Evolutionary conservation across 2,113 vertebrate genomes (phyloP).

Genomic region (Atherinomorus stipes): DNA sequence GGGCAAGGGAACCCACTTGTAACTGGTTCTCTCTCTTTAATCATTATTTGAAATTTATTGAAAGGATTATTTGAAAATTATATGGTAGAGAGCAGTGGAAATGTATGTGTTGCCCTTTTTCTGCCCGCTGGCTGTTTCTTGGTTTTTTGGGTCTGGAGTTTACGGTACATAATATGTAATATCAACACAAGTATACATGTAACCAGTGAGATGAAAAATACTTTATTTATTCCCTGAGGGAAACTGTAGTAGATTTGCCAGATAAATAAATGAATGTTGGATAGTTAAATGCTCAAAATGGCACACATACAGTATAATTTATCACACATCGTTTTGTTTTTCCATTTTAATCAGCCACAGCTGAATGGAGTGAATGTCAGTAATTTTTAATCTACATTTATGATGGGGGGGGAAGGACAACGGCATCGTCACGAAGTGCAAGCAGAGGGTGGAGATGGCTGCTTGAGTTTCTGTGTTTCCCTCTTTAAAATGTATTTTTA

Average conservation of each 20-base stretch:
- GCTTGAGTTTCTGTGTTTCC: slow-evolving; percentile 4
- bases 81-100: slow-evolving; percentile 21
- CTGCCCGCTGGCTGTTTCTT: slow-evolving; percentile 11
- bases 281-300: slow-evolving; percentile 7
- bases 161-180: too few relatives aligned
- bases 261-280: too few relatives aligned
- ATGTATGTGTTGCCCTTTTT: slow-evolving; percentile 4
- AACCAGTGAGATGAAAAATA: too few relatives aligned
- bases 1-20: slow-evolving; percentile 5
- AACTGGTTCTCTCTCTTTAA: slow-evolving; percentile 27
- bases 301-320: neutral
- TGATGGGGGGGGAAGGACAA: slow-evolving; percentile 12
- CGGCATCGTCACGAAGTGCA: slow-evolving; percentile 12
- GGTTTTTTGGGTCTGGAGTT: too few relatives aligned
- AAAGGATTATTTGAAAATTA: too few relatives aligned
- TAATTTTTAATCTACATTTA: slow-evolving; percentile 11
- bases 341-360: slow-evolving; percentile 4
- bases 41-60: too few relatives aligned
- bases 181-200: too few relatives aligned
- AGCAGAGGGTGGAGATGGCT: slow-evolving; percentile 1
- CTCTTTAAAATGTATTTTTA: slow-evolving; percentile 16
- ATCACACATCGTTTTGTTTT: neutral
- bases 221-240: too few relatives aligned
- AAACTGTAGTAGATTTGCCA: too few relatives aligned
- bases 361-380: slow-evolving; percentile 6